A percentile compares a stretch with the other conserved stretches of the same genome.
Conservation (phyloP, 1,140 invertebrate genomes). For the Polypedilum vanderplanki region DNA sequence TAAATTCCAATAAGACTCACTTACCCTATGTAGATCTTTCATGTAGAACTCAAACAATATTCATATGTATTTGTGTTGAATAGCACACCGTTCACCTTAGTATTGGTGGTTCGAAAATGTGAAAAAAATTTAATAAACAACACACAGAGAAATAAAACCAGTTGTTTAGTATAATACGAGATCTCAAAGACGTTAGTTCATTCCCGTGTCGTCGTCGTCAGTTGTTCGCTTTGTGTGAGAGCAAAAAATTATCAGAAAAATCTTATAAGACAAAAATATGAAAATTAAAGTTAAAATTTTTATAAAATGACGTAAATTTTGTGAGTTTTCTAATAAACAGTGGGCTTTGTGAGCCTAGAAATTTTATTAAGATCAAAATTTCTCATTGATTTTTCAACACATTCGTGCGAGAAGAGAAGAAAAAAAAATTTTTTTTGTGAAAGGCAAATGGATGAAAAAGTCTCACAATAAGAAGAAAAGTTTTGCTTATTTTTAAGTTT, state of each 20-base stretch:
- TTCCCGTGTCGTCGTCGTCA: constrained; percentile 7
- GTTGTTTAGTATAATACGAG: constrained; percentile 25
- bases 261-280: constrained; percentile 27
- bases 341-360: background rate
- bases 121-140: constrained; percentile 5
- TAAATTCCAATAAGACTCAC: background rate
- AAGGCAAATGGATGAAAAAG: too few species aligned
- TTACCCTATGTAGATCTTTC: constrained; percentile 6
- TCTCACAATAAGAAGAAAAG: too few species aligned
- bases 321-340: background rate
- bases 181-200: constrained; percentile 26
- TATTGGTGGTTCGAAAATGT: constrained; percentile 13
- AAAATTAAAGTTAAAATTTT: background rate
- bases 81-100: background rate
- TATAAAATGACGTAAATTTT: background rate
- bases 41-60: background rate
- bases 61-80: background rate
- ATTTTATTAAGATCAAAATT: too few species aligned
- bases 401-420: too few species aligned
- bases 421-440: too few species aligned
- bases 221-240: background rate
- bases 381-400: too few species aligned
- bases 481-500: too few species aligned
- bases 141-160: background rate
- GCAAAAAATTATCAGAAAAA: constrained; percentile 2